Base-by-base conservation (phyloP, 2,113 vertebrate genomes). In the Pachycephala philippinensis region DNA sequence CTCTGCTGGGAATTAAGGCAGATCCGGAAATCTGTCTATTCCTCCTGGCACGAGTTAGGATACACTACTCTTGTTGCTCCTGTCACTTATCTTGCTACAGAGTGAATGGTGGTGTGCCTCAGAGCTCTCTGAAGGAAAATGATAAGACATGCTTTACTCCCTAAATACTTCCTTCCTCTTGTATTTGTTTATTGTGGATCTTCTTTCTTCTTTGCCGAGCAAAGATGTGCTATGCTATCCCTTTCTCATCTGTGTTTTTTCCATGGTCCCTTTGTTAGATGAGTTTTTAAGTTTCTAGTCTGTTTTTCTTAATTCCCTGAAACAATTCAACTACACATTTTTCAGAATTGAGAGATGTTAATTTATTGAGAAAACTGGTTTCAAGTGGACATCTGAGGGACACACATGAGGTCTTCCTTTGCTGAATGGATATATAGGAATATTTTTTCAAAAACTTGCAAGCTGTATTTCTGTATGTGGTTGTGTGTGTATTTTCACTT, bases 311-410 rank as follows among this genome's bases (percentile, higher is more conserved):
- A 49, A 27, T 19, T 75, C 18, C 27, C 42, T 4, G 1, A n/a
- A 86, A 33, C 6, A 74, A 22, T n/a, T 84, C 8, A 2, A 16
- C 45, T 56, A 2, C 2, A 1, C 0, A 0, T 52, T 64, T 79
- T 81, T 83, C 49, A 15, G 21, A 92, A 52, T n/a, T 72, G 40
- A n/a, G 57, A 50, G 22, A 37, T 44, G 1, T 54, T 47, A 74
- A 60, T 13, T 17, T n/a, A 2, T 37, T 84, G 30, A 83, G 59
- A 94, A 78, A 83, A 17, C 31, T 42, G 24, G 4, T 54, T 86
- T 70, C 21, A 35, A 21, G 21, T 44, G 20, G 13, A 87, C 47
- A 24, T 71, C 65, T 76, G 53, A 87, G 33, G 20, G 37, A n/a
- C 18, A 12, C 12, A 3, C 2, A 1, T 18, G 45, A 21, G 8